Base-by-base conservation (phyloP, 2,113 vertebrate genomes). In the Peromyscus leucopus region DNA sequence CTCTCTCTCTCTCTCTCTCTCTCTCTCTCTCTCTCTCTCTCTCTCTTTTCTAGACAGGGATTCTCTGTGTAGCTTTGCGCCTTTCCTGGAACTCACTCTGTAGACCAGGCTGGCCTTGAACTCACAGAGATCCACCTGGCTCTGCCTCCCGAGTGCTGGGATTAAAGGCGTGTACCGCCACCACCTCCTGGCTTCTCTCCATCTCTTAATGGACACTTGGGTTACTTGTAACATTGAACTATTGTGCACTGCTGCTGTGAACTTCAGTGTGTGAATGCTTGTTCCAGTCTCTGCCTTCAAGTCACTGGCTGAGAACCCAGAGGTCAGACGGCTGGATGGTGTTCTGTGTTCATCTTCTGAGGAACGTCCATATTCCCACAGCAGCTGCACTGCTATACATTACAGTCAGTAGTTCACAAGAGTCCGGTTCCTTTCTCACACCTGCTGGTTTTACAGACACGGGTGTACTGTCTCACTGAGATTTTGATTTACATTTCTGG, bases 131-230 rank as follows among this genome's bases (percentile, higher is more conserved):
- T 36, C 67, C 67, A 0, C 33, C 33, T 36, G 69, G 33, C 33
- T 71, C 69, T 36, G 69, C 33, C 33, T 71, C 33, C 31, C 4
- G 5, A 69, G 69, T 36, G 69, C 69, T 69, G 67, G 15, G 33
- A 7, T 17, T 71, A n/a, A 71, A 71, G 69, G 17, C 2, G 69
- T 71, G 69, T 0, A 5, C 67, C 67, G 16, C 69, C 69, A 36
- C 69, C 1, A 2, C 33, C 59, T 59, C 51, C 10, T 31, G 2
- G 33, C 33, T 71, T 76, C 15, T 63, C 16, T 28, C 61, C 22
- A 0, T 57, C 33, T 10, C 2, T 4, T 1, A 2, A 15, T 8
- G 46, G 16, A 69, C 15, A 8, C 19, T 13, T 33, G 51, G 22
- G 19, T 24, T 21, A 10, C 46, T 69, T 51, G 75, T 13, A 13